These are phyloP conservation scores for Metridium senile DNA, from an alignment of 92 coral and sea anemone species.

Conservation along the genomic window DNA sequence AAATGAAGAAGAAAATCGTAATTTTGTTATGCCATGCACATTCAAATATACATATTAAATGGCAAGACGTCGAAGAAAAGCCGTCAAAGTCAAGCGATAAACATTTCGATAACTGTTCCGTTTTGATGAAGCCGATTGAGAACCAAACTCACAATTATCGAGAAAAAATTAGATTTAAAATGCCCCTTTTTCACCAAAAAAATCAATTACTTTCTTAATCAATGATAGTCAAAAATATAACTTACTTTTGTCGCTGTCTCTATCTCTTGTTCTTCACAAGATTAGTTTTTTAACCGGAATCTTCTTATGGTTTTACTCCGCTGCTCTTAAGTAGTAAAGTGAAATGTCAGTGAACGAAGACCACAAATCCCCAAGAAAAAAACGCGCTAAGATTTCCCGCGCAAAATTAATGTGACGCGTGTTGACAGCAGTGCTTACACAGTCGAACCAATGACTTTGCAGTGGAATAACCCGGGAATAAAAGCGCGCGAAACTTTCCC, in stretches of 20 bases:
- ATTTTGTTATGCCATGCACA: too few relatives aligned
- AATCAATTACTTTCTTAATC: not conserved
- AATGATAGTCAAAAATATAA: too few relatives aligned
- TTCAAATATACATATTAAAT: too few relatives aligned
- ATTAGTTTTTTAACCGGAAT: not conserved
- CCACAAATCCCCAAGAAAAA: not conserved
- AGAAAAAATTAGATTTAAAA: not conserved
- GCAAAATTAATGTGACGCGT: not conserved
- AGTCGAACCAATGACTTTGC: not conserved
- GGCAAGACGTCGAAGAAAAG: not conserved
- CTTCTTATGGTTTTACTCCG: not conserved
- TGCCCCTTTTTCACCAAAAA: not conserved
- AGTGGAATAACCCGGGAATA: not conserved
- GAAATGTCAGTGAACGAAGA: not conserved
- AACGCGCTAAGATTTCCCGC: not conserved
- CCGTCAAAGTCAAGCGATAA: not conserved
- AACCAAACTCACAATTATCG: not conserved
- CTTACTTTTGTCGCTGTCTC: not conserved
- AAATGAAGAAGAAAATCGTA: too few relatives aligned
- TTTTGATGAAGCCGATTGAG: not conserved
- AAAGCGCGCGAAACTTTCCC: not conserved
- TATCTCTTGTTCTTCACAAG: not conserved
- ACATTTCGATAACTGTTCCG: not conserved
- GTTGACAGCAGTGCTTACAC: not conserved
- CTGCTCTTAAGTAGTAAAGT: not conserved